These are phyloP conservation scores for Pogonocichla stellata DNA, from an alignment of 2,113 vertebrate genomes.

Conservation along the genomic window DNA sequence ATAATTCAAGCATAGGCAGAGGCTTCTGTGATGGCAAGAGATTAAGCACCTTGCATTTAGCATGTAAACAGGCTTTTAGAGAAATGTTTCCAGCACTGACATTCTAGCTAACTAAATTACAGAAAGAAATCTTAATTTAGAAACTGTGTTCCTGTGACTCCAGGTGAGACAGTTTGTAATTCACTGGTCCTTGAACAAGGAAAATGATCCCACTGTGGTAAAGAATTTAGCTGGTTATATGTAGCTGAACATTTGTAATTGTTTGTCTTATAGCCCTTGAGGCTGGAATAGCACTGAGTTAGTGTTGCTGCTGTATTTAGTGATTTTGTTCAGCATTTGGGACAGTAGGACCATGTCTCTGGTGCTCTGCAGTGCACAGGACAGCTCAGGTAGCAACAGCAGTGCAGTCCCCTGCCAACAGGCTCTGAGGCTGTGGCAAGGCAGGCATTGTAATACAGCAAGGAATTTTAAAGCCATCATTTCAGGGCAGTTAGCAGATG, in stretches of 20 bases:
- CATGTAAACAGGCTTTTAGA: neutral
- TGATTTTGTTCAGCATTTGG: neutral
- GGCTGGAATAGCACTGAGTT: neutral
- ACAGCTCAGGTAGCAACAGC: neutral
- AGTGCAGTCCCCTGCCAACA: neutral
- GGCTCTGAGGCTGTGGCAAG: neutral
- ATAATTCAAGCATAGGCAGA: neutral
- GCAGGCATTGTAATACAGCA: neutral
- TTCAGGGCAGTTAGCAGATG: neutral
- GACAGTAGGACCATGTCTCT: neutral
- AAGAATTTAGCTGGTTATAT: neutral
- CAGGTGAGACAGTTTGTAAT: neutral
- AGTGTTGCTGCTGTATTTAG: neutral
- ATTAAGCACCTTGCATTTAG: neutral
- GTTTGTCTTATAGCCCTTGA: neutral
- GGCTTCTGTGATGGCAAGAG: neutral
- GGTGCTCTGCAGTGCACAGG: neutral
- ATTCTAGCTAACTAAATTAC: conserved; percentile 12
- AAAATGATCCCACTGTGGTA: neutral
- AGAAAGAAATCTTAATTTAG: conserved; percentile 25
- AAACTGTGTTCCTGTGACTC: neutral
- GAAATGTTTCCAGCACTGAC: neutral
- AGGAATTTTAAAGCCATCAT: neutral
- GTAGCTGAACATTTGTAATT: neutral
- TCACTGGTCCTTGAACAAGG: neutral